Evolutionary conservation across 2,113 vertebrate species (phyloP).

Genomic region (Crocuta crocuta): DNA sequence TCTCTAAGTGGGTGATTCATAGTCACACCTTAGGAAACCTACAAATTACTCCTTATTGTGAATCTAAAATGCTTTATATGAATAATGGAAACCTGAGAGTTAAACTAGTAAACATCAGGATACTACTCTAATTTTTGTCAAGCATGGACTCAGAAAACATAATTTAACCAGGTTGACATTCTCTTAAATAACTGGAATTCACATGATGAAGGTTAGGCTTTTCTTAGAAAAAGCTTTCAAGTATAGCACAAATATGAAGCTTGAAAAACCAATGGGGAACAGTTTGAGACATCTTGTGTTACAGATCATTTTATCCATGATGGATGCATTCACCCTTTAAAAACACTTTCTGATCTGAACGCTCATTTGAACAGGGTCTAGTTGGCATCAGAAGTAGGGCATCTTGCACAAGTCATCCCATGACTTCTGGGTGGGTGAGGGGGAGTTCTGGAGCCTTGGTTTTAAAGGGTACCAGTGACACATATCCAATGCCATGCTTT

Average conservation of each 20-base stretch:
- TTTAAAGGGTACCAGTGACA: slow-evolving; percentile 71
- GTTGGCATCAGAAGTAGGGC: slow-evolving; percentile 65
- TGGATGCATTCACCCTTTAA: not conserved
- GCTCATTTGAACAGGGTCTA: slow-evolving; percentile 51
- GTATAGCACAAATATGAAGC: not conserved
- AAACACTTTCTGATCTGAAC: slow-evolving; percentile 42
- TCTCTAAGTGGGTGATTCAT: not conserved
- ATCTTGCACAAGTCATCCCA: slow-evolving; percentile 24
- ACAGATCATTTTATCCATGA: not conserved
- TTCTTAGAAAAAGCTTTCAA: not conserved
- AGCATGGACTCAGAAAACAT: not conserved
- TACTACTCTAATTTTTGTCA: not conserved
- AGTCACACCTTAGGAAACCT: not conserved
- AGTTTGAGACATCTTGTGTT: not conserved
- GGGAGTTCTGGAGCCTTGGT: slow-evolving; percentile 25
- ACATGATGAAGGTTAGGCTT: not conserved
- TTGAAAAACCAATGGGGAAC: not conserved
- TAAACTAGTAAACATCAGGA: not conserved
- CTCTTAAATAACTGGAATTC: not conserved
- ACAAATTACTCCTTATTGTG: not conserved
- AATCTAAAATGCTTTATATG: not conserved
- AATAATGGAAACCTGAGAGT: not conserved
- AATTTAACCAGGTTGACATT: not conserved
- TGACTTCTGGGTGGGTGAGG: not conserved
- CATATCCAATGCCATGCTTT: slow-evolving; percentile 61